Percentiles rank a stretch among this genome's conserved stretches.
These are phyloP conservation scores for Psittacara wagleri DNA, from an alignment of 2,113 vertebrate species.

Conservation along the genomic window DNA sequence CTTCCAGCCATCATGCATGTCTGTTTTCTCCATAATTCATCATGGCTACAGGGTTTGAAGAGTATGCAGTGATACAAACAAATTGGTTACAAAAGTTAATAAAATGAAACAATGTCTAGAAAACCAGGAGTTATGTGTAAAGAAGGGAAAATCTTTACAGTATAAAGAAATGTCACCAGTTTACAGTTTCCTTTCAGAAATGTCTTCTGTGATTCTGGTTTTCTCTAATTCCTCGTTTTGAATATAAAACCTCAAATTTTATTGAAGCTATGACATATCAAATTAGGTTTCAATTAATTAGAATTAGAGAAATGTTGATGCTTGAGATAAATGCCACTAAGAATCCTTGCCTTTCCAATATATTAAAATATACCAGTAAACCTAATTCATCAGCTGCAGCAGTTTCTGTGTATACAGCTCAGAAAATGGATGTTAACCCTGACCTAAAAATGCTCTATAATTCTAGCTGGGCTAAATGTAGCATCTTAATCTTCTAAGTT, in stretches of 20 bases:
- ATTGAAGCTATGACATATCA: not conserved
- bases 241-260: not conserved
- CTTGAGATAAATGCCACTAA: not conserved
- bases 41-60: not conserved
- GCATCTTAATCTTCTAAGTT: not conserved
- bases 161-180: not conserved
- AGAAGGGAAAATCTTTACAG: not conserved
- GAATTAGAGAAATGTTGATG: not conserved
- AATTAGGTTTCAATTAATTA: not conserved
- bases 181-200: not conserved
- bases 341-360: not conserved
- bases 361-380: not conserved
- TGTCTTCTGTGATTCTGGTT: not conserved
- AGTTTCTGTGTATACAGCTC: not conserved
- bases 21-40: not conserved
- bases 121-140: not conserved
- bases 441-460: not conserved
- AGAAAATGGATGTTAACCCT: not conserved
- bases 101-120: not conserved
- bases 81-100: not conserved
- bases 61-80: not conserved
- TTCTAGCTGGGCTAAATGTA: not conserved
- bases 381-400: not conserved
- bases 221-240: not conserved
- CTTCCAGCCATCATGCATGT: not conserved